Base-by-base conservation (phyloP, 2,888 invertebrate species). In the Agrotis clavis region DNA sequence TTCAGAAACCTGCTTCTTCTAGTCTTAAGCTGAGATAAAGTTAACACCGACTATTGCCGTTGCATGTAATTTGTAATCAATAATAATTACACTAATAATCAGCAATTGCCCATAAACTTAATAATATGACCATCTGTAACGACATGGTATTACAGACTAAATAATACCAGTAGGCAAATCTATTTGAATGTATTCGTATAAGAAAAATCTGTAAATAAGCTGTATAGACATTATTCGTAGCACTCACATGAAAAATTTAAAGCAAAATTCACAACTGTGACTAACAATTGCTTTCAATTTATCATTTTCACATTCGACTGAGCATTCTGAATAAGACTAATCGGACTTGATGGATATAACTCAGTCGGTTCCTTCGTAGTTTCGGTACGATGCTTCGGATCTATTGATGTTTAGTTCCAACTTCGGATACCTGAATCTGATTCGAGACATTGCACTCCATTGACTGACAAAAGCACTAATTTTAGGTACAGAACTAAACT, bases 271-370 rank as follows among this genome's bases (percentile, higher is more conserved):
- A 16, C 80, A 71, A 81, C 76, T 61, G 41, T 48, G 54, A 79
- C 62, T 80, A 81, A 76, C 74, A 72, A 77, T 76, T 71, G 74
- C 79, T 77, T 75, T 79, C 72, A 85, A 86, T 88, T 87, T 87
- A 87, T 85, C 83, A 87, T 86, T 87, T 88, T 86, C 77, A 81
- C 80, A 83, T 83, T 84, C 70, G 81, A 87, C 77, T 83, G 89
- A 73, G 74, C 83, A 83, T 72, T 77, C 66, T 87, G 81, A 89
- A 88, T 84, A 82, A 67, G 71, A 72, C 81, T 79, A 84, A 85
- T 87, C 78, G 77, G 75, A 68, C 53, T 70, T 65, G 63, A 65
- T 81, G 48, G 65, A 51, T 65, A 56, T 59, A 67, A 73, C 64
- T 73, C 50, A 9, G 64, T 56, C n/a, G 56, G 65, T 69, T 77